Evolutionary conservation across 2,797 vertebrate genomes (phyloP), one percentile per base, ranked within the genome.

Genomic region (Erpetoichthys calabaricus): DNA sequence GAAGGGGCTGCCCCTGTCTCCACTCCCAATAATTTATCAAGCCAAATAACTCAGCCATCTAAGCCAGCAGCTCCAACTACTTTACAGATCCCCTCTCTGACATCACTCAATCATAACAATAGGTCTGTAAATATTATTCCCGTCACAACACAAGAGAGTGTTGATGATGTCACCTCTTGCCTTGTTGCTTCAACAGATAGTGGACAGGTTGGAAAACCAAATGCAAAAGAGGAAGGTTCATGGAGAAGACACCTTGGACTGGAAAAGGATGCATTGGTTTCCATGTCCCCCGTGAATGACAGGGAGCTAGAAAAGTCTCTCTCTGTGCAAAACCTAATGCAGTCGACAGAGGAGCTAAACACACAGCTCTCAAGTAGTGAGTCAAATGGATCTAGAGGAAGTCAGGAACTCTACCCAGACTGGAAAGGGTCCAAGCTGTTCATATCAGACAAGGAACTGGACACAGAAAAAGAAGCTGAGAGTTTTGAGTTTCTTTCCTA

Each of bases 391-490:
- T 86, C 84, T 67, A 86, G 81, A 76, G 77, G 81, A 64, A 86
- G 82, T 67, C 86, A 86, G 71, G 83, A 89, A 6, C 66, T 79
- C 49, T 86, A 83, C 61, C 80, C 80, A n/a, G 87, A 85, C 60
- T 97, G 92, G 93, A 88, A 84, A 59, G 92, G 95, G 72, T 89
- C 91, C 56, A 89, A 90, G 79, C 88, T 96, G 71, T 94, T 97
- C 73, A 91, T 96, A 80, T 86, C 87, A n/a, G 91, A 95, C 74
- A 85, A 91, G 73, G 91, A 98, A 72, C 71, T 86, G 64, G 91
- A 92, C 70, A 75, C 75, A 61, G 81, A 84, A 65, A 73, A 74
- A 25, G 82, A 83, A 68, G 67, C 68, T 64, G 79, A 78, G 56
- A 83, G 80, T 75, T 85, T 88, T 51, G 86, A 91, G 69, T 84